Conservation (phyloP, 2,113 vertebrate genomes). For the Coracopsis vasa region DNA sequence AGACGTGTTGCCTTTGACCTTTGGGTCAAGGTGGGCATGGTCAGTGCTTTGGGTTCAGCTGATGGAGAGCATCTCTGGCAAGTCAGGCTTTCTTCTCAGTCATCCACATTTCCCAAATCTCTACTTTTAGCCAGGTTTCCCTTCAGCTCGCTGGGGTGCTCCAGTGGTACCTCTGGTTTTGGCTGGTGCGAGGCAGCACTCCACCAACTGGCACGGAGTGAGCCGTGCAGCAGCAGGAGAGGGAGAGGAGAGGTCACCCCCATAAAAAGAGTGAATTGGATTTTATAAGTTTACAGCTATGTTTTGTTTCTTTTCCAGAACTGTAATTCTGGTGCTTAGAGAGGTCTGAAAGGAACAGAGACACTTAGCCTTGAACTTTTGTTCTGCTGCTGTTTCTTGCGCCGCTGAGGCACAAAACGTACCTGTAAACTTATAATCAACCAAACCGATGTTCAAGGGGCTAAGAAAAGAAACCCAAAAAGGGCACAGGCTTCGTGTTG, state of each 20-base stretch:
- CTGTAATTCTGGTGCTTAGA: constrained; percentile 66
- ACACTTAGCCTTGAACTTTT: constrained; percentile 73
- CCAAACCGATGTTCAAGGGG: background rate
- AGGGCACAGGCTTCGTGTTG: constrained; percentile 6
- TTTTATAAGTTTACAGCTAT: constrained; percentile 67
- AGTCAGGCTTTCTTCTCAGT: background rate
- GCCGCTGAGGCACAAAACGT: constrained; percentile 66
- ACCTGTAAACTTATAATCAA: constrained; percentile 65
- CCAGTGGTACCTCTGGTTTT: background rate
- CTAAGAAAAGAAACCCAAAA: constrained; percentile 30
- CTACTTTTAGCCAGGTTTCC: background rate
- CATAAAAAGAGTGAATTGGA: background rate
- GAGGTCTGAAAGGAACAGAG: constrained; percentile 71
- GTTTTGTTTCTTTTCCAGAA: constrained; percentile 64
- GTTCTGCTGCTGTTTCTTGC: constrained; percentile 67
- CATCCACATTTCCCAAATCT: background rate
- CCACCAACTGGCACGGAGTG: fast-evolving
- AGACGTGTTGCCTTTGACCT: fast-evolving
- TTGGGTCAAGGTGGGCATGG: background rate
- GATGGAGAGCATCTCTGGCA: fast-evolving
- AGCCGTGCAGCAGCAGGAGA: background rate
- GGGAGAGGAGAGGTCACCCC: background rate
- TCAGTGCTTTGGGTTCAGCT: background rate
- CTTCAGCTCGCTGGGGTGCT: background rate
- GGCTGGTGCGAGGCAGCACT: background rate